Evolutionary conservation across 2,797 vertebrate species (phyloP).

Genomic region (Pristis pectinata): DNA sequence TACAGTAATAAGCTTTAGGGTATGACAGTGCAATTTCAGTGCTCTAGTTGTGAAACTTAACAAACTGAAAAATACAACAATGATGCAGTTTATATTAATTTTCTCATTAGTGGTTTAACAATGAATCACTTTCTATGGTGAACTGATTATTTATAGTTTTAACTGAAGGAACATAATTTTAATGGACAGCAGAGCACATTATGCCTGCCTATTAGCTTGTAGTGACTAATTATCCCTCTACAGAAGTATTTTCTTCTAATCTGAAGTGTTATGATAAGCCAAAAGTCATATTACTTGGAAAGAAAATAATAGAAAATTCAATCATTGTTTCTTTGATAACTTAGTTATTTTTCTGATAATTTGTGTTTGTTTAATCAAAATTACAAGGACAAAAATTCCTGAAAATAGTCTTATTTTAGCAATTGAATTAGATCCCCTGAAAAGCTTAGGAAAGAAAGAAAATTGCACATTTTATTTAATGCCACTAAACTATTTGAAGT

Average conservation of each 20-base stretch:
- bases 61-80: not conserved
- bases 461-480: not conserved
- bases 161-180: not conserved
- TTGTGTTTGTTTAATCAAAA: not conserved
- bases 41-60: not conserved
- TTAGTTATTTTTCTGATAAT: not conserved
- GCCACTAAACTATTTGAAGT: not conserved
- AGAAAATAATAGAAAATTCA: slow-evolving; percentile 1
- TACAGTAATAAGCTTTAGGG: not conserved
- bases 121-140: not conserved
- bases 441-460: not conserved
- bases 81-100: not conserved
- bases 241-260: not conserved
- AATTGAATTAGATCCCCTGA: not conserved
- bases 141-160: not conserved
- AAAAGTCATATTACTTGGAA: not conserved
- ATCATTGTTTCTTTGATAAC: not conserved
- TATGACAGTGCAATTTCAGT: not conserved
- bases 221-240: not conserved
- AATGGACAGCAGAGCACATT: not conserved
- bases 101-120: not conserved
- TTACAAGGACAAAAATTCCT: not conserved
- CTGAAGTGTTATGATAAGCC: not conserved
- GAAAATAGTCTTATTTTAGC: not conserved
- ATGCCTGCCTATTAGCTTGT: not conserved